Conservation (phyloP, 2,113 vertebrate genomes). For the Gila orcuttii region DNA sequence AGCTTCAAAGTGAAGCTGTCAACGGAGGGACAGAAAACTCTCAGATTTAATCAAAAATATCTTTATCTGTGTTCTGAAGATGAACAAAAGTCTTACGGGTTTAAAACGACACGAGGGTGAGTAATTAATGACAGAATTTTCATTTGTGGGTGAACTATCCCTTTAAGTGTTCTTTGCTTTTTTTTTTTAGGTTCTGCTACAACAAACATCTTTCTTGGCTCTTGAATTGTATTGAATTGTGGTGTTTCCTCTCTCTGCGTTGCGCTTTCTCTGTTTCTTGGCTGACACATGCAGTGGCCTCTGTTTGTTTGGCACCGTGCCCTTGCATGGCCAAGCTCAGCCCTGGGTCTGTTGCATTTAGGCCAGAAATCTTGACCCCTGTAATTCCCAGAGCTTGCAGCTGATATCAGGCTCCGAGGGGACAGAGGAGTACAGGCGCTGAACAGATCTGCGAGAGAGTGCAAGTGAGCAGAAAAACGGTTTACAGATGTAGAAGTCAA, state of each 20-base stretch:
- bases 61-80: no score
- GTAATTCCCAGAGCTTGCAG: slow-evolving; percentile 48
- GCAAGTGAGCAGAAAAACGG: slow-evolving; percentile 13
- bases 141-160: no score
- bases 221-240: slow-evolving; percentile 20
- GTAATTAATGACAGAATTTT: no score
- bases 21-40: no score
- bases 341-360: slow-evolving; percentile 40
- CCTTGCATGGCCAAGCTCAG: slow-evolving; percentile 39
- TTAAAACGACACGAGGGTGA: no score
- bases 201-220: slow-evolving; percentile 16
- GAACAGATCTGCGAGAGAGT: slow-evolving; percentile 26
- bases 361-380: slow-evolving; percentile 39
- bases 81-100: no score
- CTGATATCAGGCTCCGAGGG: background rate
- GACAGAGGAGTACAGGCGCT: background rate
- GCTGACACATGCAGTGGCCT: slow-evolving; percentile 46
- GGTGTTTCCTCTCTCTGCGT: background rate
- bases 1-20: no score
- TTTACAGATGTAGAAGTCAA: background rate
- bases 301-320: slow-evolving; percentile 51
- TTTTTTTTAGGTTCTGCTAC: background rate
- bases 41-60: no score
- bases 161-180: background rate
- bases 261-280: slow-evolving; percentile 38